Base-by-base conservation (phyloP, 2,797 vertebrate species). In the Carcharodon carcharias region DNA sequence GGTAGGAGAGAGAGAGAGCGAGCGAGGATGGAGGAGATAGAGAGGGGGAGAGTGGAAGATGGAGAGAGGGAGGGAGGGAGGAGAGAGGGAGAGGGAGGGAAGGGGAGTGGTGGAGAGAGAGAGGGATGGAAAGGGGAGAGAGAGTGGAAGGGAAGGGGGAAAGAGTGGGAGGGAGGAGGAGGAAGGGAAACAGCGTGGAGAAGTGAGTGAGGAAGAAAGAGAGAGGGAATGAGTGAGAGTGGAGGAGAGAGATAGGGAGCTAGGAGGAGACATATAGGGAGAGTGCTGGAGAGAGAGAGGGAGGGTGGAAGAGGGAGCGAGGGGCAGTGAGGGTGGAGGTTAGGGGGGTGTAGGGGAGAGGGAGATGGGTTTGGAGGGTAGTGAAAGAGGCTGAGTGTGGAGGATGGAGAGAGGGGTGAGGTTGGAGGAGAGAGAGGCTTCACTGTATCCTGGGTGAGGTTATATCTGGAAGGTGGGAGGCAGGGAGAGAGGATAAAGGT, bases 111-210 rank as follows among this genome's bases (percentile, higher is more conserved):
- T 0, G 12, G 31, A 35, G 1, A 12, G 71, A 35, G 31, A 73
- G 71, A 73, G 71, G 26, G 26, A 12, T 35, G 1, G 35, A 26
- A 77, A 77, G 28, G 31, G 26, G 23, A 26, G 67, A 28, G 23
- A 6, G 31, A 0, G n/a, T 2, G 31, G 9, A 21, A 35, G 80
- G 28, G 1, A 18, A 0, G 4, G 8, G 67, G 6, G 0, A 16
- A 96, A 96, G 35, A 58, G 23, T 5, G 92, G 9, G 5, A 8
- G 54, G 23, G 18, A 67, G 65, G 16, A 12, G 63, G 11, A 0
- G 63, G 2, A 16, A 67, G 65, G 23, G 65, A 67, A 1, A 67
- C 16, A 23, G 65, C 4, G 16, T 23, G 65, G 18, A 21, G 65
- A 67, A 67, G 65, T 18, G 3, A 21, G 16, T 67, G 65, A 67